A percentile compares a stretch with the other conserved stretches of the same genome.
These are phyloP conservation scores for Leucophora obtusa DNA, from an alignment of 2,888 invertebrate genomes.

Conservation along the genomic window DNA sequence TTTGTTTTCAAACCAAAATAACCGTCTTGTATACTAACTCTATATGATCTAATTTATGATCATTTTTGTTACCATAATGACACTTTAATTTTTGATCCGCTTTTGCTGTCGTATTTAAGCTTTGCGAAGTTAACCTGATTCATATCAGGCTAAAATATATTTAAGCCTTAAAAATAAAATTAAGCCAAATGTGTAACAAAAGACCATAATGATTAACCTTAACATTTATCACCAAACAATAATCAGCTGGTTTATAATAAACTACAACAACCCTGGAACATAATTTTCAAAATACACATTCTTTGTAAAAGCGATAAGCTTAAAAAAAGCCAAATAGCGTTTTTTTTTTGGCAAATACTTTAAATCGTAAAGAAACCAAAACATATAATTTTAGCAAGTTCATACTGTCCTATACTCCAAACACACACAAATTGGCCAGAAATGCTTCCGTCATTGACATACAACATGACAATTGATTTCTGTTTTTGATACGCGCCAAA, in stretches of 20 bases:
- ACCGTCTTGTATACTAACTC: background rate
- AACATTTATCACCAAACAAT: conserved; percentile 64
- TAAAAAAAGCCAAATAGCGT: conserved; percentile 29
- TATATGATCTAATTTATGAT: conserved; percentile 50
- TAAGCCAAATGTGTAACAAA: conserved; percentile 53
- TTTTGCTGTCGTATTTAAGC: conserved; percentile 19
- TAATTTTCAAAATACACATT: conserved; percentile 47
- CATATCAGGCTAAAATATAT: conserved; percentile 55
- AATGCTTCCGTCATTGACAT: conserved; percentile 75
- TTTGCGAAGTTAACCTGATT: conserved; percentile 58
- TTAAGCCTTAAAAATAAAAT: conserved; percentile 34
- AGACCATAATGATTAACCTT: conserved; percentile 64
- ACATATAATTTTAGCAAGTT: background rate
- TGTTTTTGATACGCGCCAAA: conserved; percentile 75
- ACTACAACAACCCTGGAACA: conserved; percentile 55
- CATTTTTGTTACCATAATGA: conserved; percentile 56
- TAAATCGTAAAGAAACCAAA: conserved; percentile 21
- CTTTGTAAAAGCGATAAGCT: conserved; percentile 15
- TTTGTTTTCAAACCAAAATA: background rate
- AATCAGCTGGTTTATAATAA: conserved; percentile 63
- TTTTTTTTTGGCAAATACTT: conserved; percentile 3
- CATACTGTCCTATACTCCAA: background rate
- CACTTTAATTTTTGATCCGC: conserved; percentile 39
- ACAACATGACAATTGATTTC: conserved; percentile 77
- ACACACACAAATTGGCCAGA: conserved; percentile 62